Conservation (phyloP, 2,888 invertebrate genomes). For the Cremastobaeus sp. region DNA sequence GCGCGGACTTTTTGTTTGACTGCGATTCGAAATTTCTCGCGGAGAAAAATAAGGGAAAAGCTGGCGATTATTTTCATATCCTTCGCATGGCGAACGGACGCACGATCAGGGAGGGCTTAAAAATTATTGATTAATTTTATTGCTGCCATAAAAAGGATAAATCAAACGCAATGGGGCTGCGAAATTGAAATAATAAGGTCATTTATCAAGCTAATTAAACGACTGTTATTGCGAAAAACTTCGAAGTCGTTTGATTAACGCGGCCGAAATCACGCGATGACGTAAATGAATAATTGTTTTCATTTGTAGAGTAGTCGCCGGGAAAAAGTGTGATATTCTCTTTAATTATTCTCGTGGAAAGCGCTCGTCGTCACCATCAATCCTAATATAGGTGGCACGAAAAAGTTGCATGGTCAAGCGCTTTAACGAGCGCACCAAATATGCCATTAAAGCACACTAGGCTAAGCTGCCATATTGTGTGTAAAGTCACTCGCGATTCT, state of each 20-base stretch:
- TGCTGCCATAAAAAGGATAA: too few species aligned
- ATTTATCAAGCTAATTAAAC: too few species aligned
- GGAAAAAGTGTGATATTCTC: constrained; percentile 26
- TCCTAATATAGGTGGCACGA: constrained; percentile 59
- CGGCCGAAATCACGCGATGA: not conserved
- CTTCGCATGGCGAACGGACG: too few species aligned
- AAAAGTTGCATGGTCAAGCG: constrained; percentile 66
- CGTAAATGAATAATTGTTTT: constrained; percentile 19
- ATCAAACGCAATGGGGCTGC: too few species aligned
- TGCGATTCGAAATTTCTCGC: not conserved
- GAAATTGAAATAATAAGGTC: too few species aligned
- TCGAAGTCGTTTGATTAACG: too few species aligned
- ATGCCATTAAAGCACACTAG: constrained; percentile 61
- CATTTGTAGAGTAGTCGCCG: constrained; percentile 1
- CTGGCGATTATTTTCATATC: not conserved
- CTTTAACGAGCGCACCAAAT: constrained; percentile 68
- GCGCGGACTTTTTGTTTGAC: not conserved
- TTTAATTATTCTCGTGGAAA: constrained; percentile 35
- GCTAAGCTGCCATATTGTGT: constrained; percentile 64
- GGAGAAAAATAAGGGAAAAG: not conserved
- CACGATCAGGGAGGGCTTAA: too few species aligned
- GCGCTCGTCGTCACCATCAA: constrained; percentile 58
- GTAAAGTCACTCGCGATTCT: constrained; percentile 55
- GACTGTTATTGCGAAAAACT: too few species aligned
- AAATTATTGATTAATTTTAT: too few species aligned